Evolutionary conservation across 2,797 vertebrate genomes (phyloP).

Genomic region (Neostethus bicornis): DNA sequence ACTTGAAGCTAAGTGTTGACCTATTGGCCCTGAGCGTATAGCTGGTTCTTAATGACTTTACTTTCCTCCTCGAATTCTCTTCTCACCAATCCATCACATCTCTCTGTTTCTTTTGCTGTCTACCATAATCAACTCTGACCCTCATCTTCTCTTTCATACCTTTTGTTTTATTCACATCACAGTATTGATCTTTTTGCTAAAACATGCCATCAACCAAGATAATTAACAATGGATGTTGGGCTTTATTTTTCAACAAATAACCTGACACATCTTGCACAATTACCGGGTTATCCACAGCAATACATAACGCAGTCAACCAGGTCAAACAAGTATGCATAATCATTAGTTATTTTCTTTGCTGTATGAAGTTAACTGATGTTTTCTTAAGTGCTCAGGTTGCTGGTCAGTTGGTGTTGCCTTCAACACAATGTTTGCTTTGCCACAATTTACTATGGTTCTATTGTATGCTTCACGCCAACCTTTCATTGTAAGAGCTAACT

Average conservation of each 20-base stretch:
- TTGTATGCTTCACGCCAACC: no score
- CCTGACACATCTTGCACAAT: neutral
- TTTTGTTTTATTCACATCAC: constrained; percentile 17
- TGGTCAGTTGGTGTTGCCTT: neutral
- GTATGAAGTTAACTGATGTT: neutral
- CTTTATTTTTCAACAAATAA: neutral
- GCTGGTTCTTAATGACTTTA: constrained; percentile 63
- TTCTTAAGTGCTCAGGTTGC: neutral
- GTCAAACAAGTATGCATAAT: neutral
- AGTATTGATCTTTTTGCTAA: constrained; percentile 17
- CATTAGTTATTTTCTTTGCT: neutral
- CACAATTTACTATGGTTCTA: neutral
- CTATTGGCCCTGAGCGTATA: constrained; percentile 45
- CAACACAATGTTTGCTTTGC: neutral
- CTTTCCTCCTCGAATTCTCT: constrained; percentile 20
- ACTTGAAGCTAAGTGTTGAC: constrained; percentile 59
- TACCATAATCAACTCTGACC: constrained; percentile 24
- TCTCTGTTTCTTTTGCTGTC: constrained; percentile 5
- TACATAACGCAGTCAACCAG: neutral
- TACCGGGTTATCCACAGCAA: neutral
- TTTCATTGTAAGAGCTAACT: no score
- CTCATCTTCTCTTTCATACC: constrained; percentile 1
- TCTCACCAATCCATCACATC: constrained; percentile 15
- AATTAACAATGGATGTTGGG: constrained; percentile 2
- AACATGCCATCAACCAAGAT: neutral